Conservation (phyloP, 2,888 invertebrate species). For the Amphimallon solstitiale region DNA sequence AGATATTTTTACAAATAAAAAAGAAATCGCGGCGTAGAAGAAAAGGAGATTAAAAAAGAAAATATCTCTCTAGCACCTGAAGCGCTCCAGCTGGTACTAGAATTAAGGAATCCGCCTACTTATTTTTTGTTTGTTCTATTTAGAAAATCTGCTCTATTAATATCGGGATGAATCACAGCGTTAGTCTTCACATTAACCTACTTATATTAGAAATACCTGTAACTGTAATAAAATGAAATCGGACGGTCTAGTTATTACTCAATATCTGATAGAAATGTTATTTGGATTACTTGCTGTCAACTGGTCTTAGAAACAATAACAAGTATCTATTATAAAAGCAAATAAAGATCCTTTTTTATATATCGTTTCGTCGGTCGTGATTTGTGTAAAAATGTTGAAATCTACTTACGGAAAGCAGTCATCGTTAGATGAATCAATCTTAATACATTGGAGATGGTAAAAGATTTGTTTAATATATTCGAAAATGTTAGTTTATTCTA, state of each 20-base stretch:
- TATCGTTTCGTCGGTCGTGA: too few relatives aligned
- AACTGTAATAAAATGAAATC: slow-evolving; percentile 16
- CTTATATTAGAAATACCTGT: slow-evolving; percentile 16
- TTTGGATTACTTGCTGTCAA: slow-evolving; percentile 10
- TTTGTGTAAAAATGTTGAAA: neutral
- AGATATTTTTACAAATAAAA: slow-evolving; percentile 30
- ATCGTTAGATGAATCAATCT: too few relatives aligned
- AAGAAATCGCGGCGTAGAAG: slow-evolving; percentile 9
- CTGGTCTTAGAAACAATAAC: slow-evolving; percentile 7
- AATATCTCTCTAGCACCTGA: slow-evolving; percentile 7
- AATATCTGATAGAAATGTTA: neutral
- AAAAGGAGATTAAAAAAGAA: slow-evolving; percentile 19
- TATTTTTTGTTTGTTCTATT: slow-evolving; percentile 25
- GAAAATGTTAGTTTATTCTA: too few relatives aligned
- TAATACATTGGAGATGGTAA: too few relatives aligned
- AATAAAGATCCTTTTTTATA: neutral
- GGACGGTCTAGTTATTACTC: neutral
- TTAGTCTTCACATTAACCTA: slow-evolving; percentile 11
- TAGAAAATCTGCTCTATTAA: slow-evolving; percentile 11
- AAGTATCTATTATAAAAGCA: neutral
- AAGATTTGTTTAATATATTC: too few relatives aligned
- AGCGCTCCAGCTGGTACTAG: neutral
- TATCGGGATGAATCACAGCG: slow-evolving; percentile 15
- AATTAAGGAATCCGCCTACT: neutral
- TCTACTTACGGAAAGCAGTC: too few relatives aligned